Evolutionary conservation across 1,140 invertebrate species (phyloP).

Genomic region (Coenobita brevimanus): DNA sequence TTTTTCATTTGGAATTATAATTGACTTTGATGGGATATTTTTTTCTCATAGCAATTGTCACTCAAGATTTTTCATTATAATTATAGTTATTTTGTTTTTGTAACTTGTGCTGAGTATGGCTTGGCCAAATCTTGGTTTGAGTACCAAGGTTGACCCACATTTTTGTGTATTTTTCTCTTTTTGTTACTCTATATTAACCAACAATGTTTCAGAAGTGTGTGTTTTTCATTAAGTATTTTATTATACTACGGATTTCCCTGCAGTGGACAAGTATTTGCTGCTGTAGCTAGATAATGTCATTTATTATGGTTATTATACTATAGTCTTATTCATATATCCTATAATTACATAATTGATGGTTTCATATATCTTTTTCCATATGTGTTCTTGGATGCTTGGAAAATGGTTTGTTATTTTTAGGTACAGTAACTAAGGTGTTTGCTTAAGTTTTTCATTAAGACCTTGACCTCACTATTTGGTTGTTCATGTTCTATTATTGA

Average conservation of each 20-base stretch:
- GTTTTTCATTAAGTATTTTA: slow-evolving; percentile 63
- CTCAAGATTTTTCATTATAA: slow-evolving; percentile 30
- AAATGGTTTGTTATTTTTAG: slow-evolving; percentile 49
- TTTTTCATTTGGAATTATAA: slow-evolving; percentile 36
- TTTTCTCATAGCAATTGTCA: slow-evolving; percentile 35
- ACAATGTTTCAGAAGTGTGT: slow-evolving; percentile 47
- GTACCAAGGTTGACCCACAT: slow-evolving; percentile 30
- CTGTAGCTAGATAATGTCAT: slow-evolving; percentile 61
- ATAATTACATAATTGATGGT: slow-evolving; percentile 62
- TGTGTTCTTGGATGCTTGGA: slow-evolving; percentile 61
- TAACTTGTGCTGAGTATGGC: slow-evolving; percentile 1
- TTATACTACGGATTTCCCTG: slow-evolving; percentile 59
- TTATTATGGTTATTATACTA: slow-evolving; percentile 64
- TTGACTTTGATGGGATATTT: slow-evolving; percentile 17
- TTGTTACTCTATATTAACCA: slow-evolving; percentile 51
- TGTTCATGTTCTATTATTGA: slow-evolving; percentile 59
- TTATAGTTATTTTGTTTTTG: slow-evolving; percentile 13
- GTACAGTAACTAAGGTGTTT: slow-evolving; percentile 49
- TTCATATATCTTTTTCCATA: slow-evolving; percentile 67
- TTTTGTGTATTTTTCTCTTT: slow-evolving; percentile 42
- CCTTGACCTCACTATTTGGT: slow-evolving; percentile 46
- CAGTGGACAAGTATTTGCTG: slow-evolving; percentile 48
- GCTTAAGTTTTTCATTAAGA: slow-evolving; percentile 62
- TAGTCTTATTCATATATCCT: slow-evolving; percentile 66
- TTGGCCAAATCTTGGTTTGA: slow-evolving; percentile 37